Evolutionary conservation across 2,888 invertebrate species (phyloP).

Genomic region (Tipula vernalis): DNA sequence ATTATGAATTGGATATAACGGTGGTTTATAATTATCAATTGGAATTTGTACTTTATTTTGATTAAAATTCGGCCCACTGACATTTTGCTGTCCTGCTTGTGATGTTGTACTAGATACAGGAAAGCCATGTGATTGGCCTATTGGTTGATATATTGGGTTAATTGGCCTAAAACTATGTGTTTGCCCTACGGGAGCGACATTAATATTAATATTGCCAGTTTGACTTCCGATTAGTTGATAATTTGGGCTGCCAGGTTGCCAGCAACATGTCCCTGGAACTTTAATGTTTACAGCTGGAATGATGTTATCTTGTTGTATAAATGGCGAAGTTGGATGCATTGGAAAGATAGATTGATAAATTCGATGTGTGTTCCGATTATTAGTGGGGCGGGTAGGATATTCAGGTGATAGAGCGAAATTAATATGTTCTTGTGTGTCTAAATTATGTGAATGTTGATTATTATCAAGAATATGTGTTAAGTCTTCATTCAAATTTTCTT

Average conservation of each 20-base stretch:
- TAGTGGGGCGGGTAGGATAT: background rate
- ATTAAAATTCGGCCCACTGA: too few species aligned
- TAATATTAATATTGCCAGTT: background rate
- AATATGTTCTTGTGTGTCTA: background rate
- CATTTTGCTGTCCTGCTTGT: too few species aligned
- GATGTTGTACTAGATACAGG: too few species aligned
- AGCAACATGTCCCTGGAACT: background rate
- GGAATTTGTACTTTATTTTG: too few species aligned
- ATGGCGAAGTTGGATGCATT: background rate
- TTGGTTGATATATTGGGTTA: background rate
- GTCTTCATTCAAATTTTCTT: background rate
- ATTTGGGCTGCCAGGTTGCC: background rate
- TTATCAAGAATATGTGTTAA: background rate
- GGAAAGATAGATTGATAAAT: too few species aligned
- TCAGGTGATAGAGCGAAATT: background rate
- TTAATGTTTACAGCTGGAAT: background rate
- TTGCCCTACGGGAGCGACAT: background rate
- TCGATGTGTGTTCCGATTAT: background rate
- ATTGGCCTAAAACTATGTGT: background rate
- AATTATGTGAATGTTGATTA: background rate
- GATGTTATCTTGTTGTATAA: background rate
- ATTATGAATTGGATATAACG: too few species aligned
- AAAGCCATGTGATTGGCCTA: background rate
- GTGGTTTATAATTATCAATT: too few species aligned
- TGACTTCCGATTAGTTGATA: background rate